Percentiles rank a stretch among this genome's conserved stretches.
Evolutionary conservation across 2,113 vertebrate genomes (phyloP).

Genomic region (Phrynocephalus versicolor): DNA sequence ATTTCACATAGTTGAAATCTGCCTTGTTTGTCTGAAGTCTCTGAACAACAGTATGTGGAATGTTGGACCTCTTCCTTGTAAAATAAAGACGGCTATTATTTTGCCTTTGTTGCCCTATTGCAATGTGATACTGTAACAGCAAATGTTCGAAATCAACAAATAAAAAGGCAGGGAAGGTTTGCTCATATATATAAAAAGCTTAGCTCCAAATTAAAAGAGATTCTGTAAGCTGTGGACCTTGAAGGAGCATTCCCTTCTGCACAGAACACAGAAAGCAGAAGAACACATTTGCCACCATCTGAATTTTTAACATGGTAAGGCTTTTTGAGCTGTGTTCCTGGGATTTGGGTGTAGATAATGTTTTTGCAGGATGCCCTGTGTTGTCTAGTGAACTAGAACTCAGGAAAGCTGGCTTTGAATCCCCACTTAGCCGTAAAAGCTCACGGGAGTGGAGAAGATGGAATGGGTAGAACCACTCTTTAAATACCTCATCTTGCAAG

Average conservation of each 20-base stretch:
- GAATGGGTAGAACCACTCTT: too few species aligned
- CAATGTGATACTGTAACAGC: neutral
- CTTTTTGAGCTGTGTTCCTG: neutral
- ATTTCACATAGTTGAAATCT: neutral
- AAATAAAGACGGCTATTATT: neutral
- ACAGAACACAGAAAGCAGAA: neutral
- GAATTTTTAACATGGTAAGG: neutral
- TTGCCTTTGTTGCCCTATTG: neutral
- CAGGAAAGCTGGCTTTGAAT: too few species aligned
- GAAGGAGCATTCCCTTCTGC: neutral
- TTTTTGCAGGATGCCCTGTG: neutral
- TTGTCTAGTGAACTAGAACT: too few species aligned
- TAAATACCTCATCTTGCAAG: too few species aligned
- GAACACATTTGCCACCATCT: neutral
- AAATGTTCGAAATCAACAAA: neutral
- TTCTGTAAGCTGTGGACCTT: neutral
- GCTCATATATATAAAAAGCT: neutral
- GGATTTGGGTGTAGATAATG: neutral
- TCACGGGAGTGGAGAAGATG: too few species aligned
- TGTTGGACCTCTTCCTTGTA: slow-evolving; percentile 5
- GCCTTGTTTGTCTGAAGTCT: slow-evolving; percentile 27
- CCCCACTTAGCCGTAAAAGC: too few species aligned
- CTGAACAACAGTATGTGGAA: neutral
- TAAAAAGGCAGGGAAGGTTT: neutral
- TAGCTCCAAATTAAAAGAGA: neutral